Evolutionary conservation across 2,797 vertebrate species (phyloP).

Genomic region (Ammospiza maritima): DNA sequence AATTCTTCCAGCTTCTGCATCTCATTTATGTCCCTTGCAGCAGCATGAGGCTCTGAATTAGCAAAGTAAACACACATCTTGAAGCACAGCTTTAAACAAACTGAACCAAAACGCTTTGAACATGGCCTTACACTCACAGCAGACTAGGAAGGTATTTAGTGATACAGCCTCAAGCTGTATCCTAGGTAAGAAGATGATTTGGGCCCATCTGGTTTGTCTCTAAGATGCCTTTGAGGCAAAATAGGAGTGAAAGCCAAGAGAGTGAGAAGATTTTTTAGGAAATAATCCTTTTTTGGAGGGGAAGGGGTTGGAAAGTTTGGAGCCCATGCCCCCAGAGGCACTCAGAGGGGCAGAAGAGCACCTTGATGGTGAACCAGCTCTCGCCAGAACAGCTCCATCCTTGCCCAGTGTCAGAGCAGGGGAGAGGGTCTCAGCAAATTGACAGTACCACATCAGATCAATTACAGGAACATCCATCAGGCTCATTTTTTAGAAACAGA

Average conservation of each 20-base stretch:
- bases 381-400: neutral
- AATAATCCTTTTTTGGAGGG: neutral
- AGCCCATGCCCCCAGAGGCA: neutral
- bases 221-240: neutral
- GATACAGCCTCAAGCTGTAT: neutral
- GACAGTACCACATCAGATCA: neutral
- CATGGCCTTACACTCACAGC: neutral
- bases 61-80: neutral
- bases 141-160: neutral
- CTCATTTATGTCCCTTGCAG: neutral
- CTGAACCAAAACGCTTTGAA: neutral
- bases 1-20: neutral
- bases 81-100: neutral
- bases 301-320: neutral
- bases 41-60: neutral
- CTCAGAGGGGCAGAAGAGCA: neutral
- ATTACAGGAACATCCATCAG: neutral
- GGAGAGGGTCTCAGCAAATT: rapidly evolving
- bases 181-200: neutral
- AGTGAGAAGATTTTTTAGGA: neutral
- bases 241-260: neutral
- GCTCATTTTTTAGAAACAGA: neutral
- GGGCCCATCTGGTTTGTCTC: neutral
- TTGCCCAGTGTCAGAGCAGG: neutral
- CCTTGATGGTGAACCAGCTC: no score